Conservation (phyloP, 2,888 invertebrate genomes). For the Pristionchus fissidentatus region DNA sequence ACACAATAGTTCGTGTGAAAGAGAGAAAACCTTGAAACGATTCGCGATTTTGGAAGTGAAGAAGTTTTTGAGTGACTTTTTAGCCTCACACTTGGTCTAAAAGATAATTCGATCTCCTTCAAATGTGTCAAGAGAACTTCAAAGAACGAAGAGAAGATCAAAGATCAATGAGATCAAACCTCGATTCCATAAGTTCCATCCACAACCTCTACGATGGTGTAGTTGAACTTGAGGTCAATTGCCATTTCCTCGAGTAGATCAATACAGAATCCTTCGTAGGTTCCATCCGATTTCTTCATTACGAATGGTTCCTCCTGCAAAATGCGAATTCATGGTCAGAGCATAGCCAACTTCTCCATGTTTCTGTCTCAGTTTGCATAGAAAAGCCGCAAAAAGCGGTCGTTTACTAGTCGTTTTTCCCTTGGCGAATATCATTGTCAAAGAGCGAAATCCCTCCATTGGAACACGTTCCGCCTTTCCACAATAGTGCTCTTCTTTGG, state of each 20-base stretch:
- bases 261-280: conserved; percentile 91
- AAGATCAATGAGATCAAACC: conserved; percentile 50
- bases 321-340: not conserved
- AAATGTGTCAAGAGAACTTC: too few relatives aligned
- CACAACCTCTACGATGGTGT: conserved; percentile 85
- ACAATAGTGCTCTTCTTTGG: too few relatives aligned
- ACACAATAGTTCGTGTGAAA: not conserved
- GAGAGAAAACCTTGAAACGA: not conserved
- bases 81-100: too few relatives aligned
- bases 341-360: too few relatives aligned
- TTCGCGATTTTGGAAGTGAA: not conserved
- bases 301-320: conserved; percentile 68
- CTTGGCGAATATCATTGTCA: too few relatives aligned
- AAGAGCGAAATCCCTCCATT: not conserved
- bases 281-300: conserved; percentile 75
- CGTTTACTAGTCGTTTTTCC: too few relatives aligned
- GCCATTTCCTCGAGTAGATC: conserved; percentile 88
- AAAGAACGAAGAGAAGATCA: not conserved
- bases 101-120: too few relatives aligned
- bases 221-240: conserved; percentile 87
- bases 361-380: not conserved
- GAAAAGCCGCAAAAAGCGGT: too few relatives aligned
- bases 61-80: too few relatives aligned
- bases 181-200: conserved; percentile 84
- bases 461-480: not conserved